These are phyloP conservation scores for human DNA, from an alignment of 2,113 vertebrate species.

Conservation along the genomic window DNA sequence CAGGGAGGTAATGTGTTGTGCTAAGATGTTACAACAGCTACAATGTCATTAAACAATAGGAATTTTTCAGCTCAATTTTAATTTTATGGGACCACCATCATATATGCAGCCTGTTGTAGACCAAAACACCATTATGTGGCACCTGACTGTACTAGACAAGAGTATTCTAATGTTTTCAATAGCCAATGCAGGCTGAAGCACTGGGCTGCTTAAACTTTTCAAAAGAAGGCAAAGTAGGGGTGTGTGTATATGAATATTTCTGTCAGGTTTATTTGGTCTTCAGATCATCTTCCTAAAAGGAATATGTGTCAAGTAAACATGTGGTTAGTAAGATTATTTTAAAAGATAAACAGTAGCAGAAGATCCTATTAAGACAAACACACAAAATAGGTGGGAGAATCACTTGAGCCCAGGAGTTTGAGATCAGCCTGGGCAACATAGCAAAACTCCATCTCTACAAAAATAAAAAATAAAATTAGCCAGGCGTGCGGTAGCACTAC, in stretches of 20 bases:
- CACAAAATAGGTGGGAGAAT: neutral
- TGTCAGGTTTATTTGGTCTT: neutral
- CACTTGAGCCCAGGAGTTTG: too few relatives aligned
- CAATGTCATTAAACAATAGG: neutral
- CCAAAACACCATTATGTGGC: neutral
- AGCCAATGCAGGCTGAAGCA: neutral
- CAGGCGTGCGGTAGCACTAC: too few relatives aligned
- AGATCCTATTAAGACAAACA: neutral
- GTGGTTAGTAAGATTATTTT: constrained; percentile 22
- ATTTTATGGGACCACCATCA: neutral
- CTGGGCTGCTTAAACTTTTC: neutral
- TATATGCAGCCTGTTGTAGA: neutral
- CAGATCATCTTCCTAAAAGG: neutral
- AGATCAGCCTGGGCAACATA: too few relatives aligned
- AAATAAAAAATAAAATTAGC: too few relatives aligned
- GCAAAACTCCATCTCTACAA: too few relatives aligned
- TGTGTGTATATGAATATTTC: neutral
- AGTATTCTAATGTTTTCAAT: neutral
- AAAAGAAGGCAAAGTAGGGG: neutral
- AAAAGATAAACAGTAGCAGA: constrained; percentile 34
- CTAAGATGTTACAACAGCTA: neutral
- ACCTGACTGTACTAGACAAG: neutral
- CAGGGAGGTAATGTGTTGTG: neutral
- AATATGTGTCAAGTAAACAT: neutral
- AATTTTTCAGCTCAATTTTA: neutral